These are phyloP conservation scores for Orthonevra nobilis DNA, from an alignment of 2,888 invertebrate species.

Conservation along the genomic window DNA sequence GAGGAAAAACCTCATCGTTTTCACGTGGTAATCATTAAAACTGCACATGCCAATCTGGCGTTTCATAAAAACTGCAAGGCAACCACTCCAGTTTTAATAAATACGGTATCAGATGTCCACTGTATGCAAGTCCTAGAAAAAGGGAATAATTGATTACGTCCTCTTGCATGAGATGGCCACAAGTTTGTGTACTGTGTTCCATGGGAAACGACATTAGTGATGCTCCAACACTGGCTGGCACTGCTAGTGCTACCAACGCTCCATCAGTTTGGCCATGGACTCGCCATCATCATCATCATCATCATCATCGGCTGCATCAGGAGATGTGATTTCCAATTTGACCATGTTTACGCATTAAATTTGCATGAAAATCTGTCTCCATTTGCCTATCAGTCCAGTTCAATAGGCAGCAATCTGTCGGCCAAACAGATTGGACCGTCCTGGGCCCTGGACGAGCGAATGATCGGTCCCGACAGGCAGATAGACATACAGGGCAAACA, in stretches of 20 bases:
- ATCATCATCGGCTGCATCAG: slow-evolving; percentile 15
- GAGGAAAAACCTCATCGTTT: too few species aligned
- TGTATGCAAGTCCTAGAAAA: slow-evolving; percentile 20
- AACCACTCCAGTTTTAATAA: slow-evolving; percentile 14
- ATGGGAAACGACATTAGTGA: slow-evolving; percentile 16
- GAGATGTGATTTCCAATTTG: slow-evolving; percentile 80
- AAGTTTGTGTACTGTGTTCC: not conserved
- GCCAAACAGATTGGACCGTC: slow-evolving; percentile 58
- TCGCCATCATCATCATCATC: not conserved
- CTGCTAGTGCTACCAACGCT: too few species aligned
- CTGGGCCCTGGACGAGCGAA: not conserved
- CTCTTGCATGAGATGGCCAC: slow-evolving; percentile 25
- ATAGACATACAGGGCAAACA: slow-evolving; percentile 46
- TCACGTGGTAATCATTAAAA: slow-evolving; percentile 32
- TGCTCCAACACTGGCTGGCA: not conserved
- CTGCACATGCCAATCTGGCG: slow-evolving; percentile 43
- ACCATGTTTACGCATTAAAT: slow-evolving; percentile 80
- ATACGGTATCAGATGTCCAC: not conserved
- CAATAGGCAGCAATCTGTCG: slow-evolving; percentile 70
- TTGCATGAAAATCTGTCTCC: slow-evolving; percentile 80
- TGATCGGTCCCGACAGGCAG: slow-evolving; percentile 13
- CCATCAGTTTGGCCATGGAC: too few species aligned
- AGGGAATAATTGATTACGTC: slow-evolving; percentile 59
- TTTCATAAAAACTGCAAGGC: slow-evolving; percentile 40
- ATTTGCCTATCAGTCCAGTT: slow-evolving; percentile 76